Base-by-base conservation (phyloP, 2,888 invertebrate species). In the Embidobia sp. region DNA sequence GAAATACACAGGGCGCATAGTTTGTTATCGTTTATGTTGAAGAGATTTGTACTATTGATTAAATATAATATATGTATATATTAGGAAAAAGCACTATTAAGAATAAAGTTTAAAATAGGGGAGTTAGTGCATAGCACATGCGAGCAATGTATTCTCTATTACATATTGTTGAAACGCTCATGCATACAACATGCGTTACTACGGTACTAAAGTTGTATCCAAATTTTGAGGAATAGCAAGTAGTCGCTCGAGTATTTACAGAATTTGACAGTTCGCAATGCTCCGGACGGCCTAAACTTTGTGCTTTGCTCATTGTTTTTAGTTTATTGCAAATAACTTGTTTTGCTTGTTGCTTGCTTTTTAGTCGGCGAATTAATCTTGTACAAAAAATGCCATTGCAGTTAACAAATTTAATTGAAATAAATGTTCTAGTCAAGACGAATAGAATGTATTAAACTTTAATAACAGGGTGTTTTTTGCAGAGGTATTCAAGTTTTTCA, bases 161-260 rank as follows among this genome's bases (percentile, higher is more conserved):
- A 79, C 81, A 82, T 81, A 77, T 82, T 83, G 81, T 83, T 82
- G 74, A 84, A 83, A 73, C 80, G 83, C 82, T 82, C 86, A 86
- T 88, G 88, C 89, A 85, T 83, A 83, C 82, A 83, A 84, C 89
- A 87, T 88, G 88, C 89, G 82, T 84, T 85, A 86, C 83, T 86
- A 85, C 82, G 78, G 82, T 82, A 85, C 82, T 85, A 86, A 80
- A 82, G 51, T 70, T 74, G 40, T 49, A 19, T 48, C 57, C 42
- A 66, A 69, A 76, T 74, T 82, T 57, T 55, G 40, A 49, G 73
- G 63, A 13, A 53, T 33, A 44, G n/a, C 15, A 26, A 51, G 31
- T 27, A 11, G 48, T 26, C n/a, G 10, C 37, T 11, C 31, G 42
- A 29, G 31, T 57, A 70, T 49, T 44, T 59, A 63, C 59, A 63